Percentiles rank a stretch among this genome's conserved stretches.
Conservation (phyloP, 2,797 vertebrate species). For the Gymnothorax reevesii region DNA sequence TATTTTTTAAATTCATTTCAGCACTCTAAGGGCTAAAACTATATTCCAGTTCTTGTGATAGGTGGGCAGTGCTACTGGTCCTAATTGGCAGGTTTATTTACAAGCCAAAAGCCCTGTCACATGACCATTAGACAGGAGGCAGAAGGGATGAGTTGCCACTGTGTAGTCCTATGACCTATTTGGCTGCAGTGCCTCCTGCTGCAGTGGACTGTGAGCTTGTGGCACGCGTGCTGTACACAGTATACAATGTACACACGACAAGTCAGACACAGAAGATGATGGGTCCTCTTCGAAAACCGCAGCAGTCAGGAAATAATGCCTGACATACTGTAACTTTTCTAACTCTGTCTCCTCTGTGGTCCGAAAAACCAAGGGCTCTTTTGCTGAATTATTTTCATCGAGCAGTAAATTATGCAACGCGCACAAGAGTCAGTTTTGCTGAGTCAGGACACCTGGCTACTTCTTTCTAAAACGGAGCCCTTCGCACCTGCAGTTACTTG, state of each 20-base stretch:
- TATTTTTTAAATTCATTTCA: too few relatives aligned
- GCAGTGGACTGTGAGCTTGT: background rate
- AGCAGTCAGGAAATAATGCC: background rate
- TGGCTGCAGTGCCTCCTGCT: background rate
- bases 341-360: background rate
- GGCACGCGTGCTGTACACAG: background rate
- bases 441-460: background rate
- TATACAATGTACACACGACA: too few relatives aligned
- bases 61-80: background rate
- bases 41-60: background rate
- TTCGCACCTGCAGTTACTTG: background rate
- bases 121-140: background rate
- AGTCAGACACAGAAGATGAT: too few relatives aligned
- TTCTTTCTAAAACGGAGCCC: background rate
- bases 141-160: background rate
- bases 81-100: constrained; percentile 2
- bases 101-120: background rate
- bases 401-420: background rate
- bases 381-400: background rate
- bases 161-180: background rate
- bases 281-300: too few relatives aligned
- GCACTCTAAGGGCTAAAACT: too few relatives aligned
- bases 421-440: background rate
- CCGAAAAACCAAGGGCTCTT: background rate
- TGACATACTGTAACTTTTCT: background rate